Conservation (phyloP, 2,113 vertebrate species). For the Anseranas semipalmata region DNA sequence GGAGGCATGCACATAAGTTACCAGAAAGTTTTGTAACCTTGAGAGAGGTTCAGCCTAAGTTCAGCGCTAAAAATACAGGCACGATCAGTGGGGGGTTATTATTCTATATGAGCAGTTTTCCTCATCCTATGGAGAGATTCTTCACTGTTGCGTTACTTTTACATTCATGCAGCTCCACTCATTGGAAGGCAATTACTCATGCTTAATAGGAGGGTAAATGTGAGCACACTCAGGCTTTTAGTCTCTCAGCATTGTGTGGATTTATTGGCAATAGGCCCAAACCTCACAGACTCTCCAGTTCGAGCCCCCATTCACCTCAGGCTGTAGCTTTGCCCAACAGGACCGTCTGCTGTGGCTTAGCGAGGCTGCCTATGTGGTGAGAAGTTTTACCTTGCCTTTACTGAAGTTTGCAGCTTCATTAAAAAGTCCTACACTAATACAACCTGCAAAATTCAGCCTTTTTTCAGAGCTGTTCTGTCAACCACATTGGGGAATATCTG, state of each 20-base stretch:
- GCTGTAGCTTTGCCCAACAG: not conserved
- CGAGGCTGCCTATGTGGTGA: not conserved
- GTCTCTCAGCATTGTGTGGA: not conserved
- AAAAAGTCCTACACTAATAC: not conserved
- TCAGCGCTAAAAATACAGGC: conserved; percentile 57
- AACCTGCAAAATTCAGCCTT: not conserved
- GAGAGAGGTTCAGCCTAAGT: conserved; percentile 55
- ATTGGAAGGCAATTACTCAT: conserved; percentile 47
- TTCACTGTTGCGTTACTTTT: conserved; percentile 13
- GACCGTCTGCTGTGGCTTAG: not conserved
- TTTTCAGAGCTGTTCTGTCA: not conserved
- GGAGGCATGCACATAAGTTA: conserved; percentile 22
- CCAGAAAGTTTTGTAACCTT: conserved; percentile 31
- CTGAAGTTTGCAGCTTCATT: not conserved
- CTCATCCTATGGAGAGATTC: not conserved
- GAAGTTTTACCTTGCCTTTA: not conserved
- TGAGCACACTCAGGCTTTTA: conserved; percentile 47
- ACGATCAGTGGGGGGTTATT: not conserved
- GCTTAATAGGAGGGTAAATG: conserved; percentile 40
- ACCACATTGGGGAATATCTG: not conserved
- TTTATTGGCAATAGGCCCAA: conserved; percentile 36
- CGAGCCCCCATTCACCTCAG: accelerated
- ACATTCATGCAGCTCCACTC: conserved; percentile 19
- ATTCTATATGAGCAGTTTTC: not conserved
- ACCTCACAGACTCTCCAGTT: not conserved